phyloP scores from a whole-genome alignment of 2,797 vertebrate species.

The Eulemur albifrons region DNA sequence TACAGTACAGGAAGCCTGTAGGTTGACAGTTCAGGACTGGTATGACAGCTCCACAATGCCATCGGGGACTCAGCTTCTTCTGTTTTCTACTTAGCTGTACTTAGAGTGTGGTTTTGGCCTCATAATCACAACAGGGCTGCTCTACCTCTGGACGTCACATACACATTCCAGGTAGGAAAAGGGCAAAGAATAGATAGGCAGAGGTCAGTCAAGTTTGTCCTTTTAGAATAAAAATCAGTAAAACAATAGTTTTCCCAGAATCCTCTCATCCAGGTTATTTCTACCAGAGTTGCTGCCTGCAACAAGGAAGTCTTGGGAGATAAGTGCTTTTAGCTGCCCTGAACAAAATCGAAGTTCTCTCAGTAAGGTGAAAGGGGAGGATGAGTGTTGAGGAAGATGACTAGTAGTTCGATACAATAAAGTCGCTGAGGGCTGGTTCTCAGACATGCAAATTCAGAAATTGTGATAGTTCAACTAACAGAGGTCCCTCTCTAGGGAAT shows the following conservation, averaged over 20 bases:
- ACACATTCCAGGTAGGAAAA: not conserved
- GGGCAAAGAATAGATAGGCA: not conserved
- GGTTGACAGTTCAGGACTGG: not conserved
- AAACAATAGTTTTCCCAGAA: not conserved
- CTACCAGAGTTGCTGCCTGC: not conserved
- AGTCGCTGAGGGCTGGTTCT: not conserved
- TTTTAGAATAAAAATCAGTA: not conserved
- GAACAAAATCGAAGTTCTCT: not conserved
- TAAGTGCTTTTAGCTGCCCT: not conserved
- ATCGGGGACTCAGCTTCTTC: not conserved
- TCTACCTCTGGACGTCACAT: not conserved
- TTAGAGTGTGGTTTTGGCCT: not conserved
- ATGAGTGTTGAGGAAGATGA: not conserved
- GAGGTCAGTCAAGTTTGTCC: not conserved
- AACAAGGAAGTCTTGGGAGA: not conserved
- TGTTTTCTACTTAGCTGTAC: not conserved
- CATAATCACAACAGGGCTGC: not conserved
- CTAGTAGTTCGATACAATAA: not conserved
- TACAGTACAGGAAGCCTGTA: not conserved
- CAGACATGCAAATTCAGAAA: not conserved
- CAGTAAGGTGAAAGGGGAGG: not conserved
- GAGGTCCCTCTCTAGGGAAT: not conserved
- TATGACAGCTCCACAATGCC: not conserved
- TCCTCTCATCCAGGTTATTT: not conserved
- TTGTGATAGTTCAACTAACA: not conserved